Conservation (phyloP, 2,888 invertebrate genomes). For the Stenolophus ochropezus region DNA sequence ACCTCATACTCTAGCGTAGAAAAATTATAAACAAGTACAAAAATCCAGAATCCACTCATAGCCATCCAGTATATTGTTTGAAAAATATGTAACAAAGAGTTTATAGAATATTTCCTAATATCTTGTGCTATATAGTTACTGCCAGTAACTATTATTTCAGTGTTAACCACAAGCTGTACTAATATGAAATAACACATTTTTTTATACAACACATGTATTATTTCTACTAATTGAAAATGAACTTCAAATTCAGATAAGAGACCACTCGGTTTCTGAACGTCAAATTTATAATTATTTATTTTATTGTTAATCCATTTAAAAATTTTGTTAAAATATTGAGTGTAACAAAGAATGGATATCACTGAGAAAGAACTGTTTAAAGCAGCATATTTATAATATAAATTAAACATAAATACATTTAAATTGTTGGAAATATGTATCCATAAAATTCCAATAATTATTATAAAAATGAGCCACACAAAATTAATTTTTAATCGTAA, state of each 20-base stretch:
- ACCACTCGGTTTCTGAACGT: not conserved
- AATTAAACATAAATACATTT: not conserved
- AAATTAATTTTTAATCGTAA: not conserved
- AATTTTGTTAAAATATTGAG: not conserved
- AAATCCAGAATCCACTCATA: not conserved
- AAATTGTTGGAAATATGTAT: not conserved
- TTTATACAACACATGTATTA: not conserved
- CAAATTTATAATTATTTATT: not conserved
- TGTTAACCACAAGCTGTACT: not conserved
- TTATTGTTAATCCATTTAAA: not conserved
- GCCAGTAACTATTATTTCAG: not conserved
- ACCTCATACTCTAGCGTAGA: slow-evolving; percentile 6
- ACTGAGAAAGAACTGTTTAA: not conserved
- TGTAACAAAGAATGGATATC: not conserved
- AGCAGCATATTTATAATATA: not conserved
- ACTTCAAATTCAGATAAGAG: not conserved
- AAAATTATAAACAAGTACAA: not conserved
- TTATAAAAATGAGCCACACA: not conserved
- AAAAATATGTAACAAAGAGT: not conserved
- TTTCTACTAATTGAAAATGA: slow-evolving; percentile 4
- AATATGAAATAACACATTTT: not conserved
- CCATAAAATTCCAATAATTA: not conserved
- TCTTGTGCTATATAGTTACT: not conserved
- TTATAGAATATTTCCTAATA: too few relatives aligned
- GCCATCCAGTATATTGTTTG: not conserved